Evolutionary conservation across 2,113 vertebrate genomes (phyloP).

Genomic region (Puma concolor): DNA sequence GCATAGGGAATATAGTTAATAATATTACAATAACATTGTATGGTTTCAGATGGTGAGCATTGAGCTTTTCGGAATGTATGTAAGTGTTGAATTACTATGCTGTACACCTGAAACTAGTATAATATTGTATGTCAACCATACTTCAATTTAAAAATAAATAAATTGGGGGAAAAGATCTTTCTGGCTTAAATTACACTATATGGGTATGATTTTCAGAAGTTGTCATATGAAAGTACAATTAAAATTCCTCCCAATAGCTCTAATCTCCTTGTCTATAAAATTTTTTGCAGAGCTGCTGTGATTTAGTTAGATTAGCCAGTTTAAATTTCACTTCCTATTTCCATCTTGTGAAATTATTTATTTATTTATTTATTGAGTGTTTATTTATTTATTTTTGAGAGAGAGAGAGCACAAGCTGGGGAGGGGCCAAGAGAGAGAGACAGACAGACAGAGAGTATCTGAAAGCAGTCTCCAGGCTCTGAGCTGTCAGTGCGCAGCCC

Average conservation of each 20-base stretch:
- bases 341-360: no score
- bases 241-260: background rate
- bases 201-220: conserved; percentile 14
- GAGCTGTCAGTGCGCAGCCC: no score
- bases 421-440: no score
- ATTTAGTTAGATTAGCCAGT: background rate
- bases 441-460: no score
- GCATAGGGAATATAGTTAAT: background rate
- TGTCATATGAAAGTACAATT: background rate
- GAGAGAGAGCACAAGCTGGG: no score
- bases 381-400: no score
- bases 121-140: background rate
- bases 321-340: background rate
- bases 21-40: background rate
- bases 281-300: background rate
- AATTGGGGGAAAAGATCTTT: background rate
- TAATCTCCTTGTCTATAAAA: conserved; percentile 28
- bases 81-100: background rate
- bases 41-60: background rate
- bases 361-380: no score
- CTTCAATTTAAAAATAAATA: background rate
- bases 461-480: no score
- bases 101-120: background rate
- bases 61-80: background rate
- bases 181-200: background rate